Evolutionary conservation across 2,797 vertebrate genomes (phyloP).

Genomic region (Thamnophis elegans): DNA sequence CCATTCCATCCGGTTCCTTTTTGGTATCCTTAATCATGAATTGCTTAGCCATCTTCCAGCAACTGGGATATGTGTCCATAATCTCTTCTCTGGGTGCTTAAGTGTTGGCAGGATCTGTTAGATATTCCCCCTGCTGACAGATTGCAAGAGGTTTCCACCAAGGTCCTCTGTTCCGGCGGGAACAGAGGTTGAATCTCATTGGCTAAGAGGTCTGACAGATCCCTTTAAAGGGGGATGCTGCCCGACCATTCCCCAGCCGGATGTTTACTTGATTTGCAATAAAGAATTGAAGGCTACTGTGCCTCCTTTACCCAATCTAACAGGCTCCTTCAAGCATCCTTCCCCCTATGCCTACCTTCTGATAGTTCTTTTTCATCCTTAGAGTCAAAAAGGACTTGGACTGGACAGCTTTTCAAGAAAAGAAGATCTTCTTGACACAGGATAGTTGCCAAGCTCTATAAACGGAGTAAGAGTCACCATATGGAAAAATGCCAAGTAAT

Average conservation of each 20-base stretch:
- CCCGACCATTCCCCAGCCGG: too few relatives aligned
- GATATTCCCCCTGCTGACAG: too few relatives aligned
- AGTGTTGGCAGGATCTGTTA: background rate
- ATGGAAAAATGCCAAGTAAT: constrained; percentile 45
- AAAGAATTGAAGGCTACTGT: too few relatives aligned
- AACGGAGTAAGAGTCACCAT: constrained; percentile 35
- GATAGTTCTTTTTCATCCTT: background rate
- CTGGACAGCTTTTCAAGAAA: background rate
- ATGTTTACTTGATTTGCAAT: too few relatives aligned
- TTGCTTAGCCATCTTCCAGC: background rate
- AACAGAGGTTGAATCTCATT: too few relatives aligned
- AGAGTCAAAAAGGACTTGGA: background rate
- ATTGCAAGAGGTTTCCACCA: too few relatives aligned
- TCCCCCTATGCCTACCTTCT: background rate
- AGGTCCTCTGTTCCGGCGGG: too few relatives aligned
- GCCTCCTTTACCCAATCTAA: too few relatives aligned
- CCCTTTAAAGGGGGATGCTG: too few relatives aligned
- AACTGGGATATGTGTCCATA: background rate
- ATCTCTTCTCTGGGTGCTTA: background rate
- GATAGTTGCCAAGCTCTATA: constrained; percentile 6
- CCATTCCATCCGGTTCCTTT: background rate
- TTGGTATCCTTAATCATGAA: background rate
- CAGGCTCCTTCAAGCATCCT: background rate
- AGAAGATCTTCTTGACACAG: background rate
- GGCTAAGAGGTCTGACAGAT: too few relatives aligned